A percentile compares a stretch with the other conserved stretches of the same genome.
Evolutionary conservation across 2,113 vertebrate species (phyloP).

Genomic region (Fregetta grallaria): DNA sequence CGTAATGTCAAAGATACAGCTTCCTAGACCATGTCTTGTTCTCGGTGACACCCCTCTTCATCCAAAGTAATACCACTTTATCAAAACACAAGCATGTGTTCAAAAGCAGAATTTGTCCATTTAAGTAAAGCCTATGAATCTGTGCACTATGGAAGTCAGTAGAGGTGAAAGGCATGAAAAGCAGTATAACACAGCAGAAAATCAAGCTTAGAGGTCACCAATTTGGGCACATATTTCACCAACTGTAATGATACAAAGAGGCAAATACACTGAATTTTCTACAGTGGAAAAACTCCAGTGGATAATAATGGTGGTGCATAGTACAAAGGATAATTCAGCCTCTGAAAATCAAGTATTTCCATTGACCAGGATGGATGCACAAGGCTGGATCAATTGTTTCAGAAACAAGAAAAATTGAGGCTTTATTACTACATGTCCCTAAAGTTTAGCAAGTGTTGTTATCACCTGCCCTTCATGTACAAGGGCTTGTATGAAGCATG

Average conservation of each 20-base stretch:
- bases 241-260: background rate
- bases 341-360: background rate
- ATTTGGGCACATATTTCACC: background rate
- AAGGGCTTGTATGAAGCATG: background rate
- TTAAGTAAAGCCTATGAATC: background rate
- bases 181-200: background rate
- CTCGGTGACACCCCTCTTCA: background rate
- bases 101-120: background rate
- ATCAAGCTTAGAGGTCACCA: background rate
- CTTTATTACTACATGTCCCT: background rate
- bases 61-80: background rate
- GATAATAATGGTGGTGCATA: background rate
- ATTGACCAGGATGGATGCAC: background rate
- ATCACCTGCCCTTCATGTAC: background rate
- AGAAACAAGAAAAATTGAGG: background rate
- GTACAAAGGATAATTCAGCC: background rate
- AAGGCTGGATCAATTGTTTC: background rate
- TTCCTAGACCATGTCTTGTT: background rate
- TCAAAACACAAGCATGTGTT: background rate
- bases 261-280: background rate
- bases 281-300: background rate
- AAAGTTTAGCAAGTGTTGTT: background rate
- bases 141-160: background rate
- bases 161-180: background rate
- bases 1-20: background rate